These are phyloP conservation scores for Sphecodes monilicornis DNA, from an alignment of 2,888 invertebrate species.

Conservation along the genomic window DNA sequence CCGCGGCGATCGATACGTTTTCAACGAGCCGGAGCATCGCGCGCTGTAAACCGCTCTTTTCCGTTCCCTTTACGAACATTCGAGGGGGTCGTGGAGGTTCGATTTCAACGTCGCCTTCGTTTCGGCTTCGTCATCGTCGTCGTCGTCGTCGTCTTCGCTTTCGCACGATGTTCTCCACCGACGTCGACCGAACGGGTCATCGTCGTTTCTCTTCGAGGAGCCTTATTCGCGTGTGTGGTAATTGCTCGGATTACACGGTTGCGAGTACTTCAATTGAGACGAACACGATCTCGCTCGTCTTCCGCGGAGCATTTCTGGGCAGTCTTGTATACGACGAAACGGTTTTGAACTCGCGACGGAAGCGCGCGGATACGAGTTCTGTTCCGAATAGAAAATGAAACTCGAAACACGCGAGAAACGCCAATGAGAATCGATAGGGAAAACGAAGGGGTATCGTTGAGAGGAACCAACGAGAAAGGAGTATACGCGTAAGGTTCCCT, in stretches of 20 bases:
- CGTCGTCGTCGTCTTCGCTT: too few species aligned
- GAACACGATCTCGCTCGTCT: constrained; percentile 33
- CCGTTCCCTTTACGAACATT: background rate
- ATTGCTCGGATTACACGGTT: constrained; percentile 73
- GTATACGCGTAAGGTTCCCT: too few species aligned
- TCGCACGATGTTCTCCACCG: constrained; percentile 51
- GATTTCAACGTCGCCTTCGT: background rate
- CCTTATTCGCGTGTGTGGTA: constrained; percentile 77
- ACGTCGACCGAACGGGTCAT: constrained; percentile 74
- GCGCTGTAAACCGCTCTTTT: background rate
- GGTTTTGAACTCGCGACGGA: background rate
- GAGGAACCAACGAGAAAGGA: too few species aligned
- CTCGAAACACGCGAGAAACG: background rate
- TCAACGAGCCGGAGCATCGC: background rate
- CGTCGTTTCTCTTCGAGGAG: constrained; percentile 67
- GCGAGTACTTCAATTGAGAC: constrained; percentile 64
- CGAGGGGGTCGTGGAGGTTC: background rate
- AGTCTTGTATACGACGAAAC: background rate
- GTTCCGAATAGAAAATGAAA: background rate
- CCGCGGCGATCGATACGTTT: constrained; percentile 10
- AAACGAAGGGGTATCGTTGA: too few species aligned
- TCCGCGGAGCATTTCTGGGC: constrained; percentile 36
- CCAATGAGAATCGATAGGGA: too few species aligned
- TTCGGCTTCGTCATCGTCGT: too few species aligned
- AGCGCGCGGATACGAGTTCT: background rate